A percentile compares a stretch with the other conserved stretches of the same genome.
These are phyloP conservation scores for Anseranas semipalmata DNA, from an alignment of 2,113 vertebrate genomes.

Conservation along the genomic window DNA sequence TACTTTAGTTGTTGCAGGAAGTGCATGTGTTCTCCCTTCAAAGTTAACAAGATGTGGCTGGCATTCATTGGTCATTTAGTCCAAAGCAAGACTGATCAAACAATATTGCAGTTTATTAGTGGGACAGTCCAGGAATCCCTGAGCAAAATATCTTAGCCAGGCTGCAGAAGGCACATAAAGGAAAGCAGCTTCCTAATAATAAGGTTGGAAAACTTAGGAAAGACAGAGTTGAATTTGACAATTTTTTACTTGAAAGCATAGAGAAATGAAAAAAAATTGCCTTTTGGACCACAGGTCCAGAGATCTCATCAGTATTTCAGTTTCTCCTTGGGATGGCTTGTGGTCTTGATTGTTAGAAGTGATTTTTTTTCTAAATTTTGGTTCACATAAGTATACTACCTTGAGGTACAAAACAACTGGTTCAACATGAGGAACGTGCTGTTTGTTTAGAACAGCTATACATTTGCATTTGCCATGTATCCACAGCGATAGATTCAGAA, in stretches of 20 bases:
- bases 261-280: neutral
- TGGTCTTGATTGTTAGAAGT: neutral
- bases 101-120: neutral
- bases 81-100: neutral
- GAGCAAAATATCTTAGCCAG: neutral
- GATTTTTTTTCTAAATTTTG: neutral
- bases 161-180: neutral
- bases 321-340: neutral
- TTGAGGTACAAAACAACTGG: neutral
- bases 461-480: rapidly evolving
- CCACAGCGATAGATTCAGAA: neutral
- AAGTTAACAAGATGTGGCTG: neutral
- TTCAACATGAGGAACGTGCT: neutral
- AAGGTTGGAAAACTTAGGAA: neutral
- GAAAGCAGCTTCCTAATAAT: neutral
- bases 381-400: neutral
- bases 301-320: neutral
- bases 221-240: neutral
- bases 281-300: neutral
- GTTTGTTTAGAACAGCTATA: neutral
- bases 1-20: neutral
- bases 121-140: neutral
- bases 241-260: neutral
- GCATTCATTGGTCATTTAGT: rapidly evolving
- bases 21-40: rapidly evolving